phyloP scores from a whole-genome alignment of 2,113 vertebrate species.

The Notiomystis cincta region DNA sequence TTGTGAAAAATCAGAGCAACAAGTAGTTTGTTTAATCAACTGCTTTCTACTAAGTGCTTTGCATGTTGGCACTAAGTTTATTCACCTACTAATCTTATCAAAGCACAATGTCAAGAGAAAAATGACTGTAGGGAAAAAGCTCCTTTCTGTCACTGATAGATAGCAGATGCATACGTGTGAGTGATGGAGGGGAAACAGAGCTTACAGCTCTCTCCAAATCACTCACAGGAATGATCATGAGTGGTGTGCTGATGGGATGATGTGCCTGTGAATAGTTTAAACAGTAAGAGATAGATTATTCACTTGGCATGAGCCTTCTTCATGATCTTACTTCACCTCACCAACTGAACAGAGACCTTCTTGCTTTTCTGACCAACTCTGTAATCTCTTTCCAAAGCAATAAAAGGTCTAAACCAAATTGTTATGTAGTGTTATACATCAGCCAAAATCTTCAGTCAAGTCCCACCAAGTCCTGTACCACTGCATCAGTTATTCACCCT shows the following conservation, averaged over 20 bases:
- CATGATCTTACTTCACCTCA: neutral
- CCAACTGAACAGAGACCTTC: neutral
- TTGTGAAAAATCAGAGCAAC: neutral
- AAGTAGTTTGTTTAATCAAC: neutral
- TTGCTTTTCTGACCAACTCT: neutral
- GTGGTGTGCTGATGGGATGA: neutral
- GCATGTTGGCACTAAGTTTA: neutral
- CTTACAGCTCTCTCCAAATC: neutral
- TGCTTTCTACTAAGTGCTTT: neutral
- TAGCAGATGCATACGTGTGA: neutral
- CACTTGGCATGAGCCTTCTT: neutral
- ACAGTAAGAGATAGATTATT: neutral
- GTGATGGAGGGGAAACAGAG: neutral
- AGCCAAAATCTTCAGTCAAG: neutral
- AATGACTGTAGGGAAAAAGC: neutral
- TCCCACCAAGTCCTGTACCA: neutral
- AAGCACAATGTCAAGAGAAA: slow-evolving; percentile 14
- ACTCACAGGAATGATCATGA: neutral
- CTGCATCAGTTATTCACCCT: neutral
- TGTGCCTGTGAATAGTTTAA: neutral
- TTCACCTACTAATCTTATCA: neutral
- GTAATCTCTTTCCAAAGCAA: neutral
- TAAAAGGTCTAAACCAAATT: neutral
- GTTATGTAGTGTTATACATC: neutral
- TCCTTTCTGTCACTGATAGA: neutral